phyloP scores from a whole-genome alignment of 2,888 invertebrate species.

The Panzeria rudis region DNA sequence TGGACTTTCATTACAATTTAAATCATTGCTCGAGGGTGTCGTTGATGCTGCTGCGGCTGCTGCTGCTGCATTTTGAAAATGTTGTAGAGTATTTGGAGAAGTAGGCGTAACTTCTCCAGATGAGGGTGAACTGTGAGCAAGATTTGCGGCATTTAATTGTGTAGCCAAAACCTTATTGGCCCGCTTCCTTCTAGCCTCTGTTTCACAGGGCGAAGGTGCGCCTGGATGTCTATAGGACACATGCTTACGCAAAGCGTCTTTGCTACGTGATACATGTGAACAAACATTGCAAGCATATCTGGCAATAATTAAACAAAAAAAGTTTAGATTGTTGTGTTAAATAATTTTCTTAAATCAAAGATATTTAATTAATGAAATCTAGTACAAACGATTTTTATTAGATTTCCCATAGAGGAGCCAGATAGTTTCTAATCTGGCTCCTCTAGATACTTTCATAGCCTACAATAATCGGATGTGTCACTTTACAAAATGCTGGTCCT shows the following conservation, averaged over 20 bases:
- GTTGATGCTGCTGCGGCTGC: not conserved
- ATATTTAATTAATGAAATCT: no score
- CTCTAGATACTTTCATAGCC: no score
- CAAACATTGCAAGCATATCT: constrained; percentile 94
- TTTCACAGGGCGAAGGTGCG: constrained; percentile 83
- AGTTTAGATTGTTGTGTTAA: not conserved
- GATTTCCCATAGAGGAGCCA: no score
- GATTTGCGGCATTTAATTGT: constrained; percentile 70
- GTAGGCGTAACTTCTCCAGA: constrained; percentile 73
- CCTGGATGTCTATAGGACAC: constrained; percentile 93
- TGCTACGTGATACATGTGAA: constrained; percentile 93
- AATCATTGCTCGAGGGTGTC: constrained; percentile 16
- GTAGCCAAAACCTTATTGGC: constrained; percentile 79
- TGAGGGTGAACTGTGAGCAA: constrained; percentile 72
- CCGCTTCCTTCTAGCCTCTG: constrained; percentile 83
- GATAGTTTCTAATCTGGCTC: no score
- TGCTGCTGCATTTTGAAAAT: constrained; percentile 40
- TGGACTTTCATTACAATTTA: constrained; percentile 49
- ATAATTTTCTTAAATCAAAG: no score
- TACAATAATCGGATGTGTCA: no score
- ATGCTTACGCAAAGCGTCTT: constrained; percentile 94
- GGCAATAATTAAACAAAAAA: constrained; percentile 3
- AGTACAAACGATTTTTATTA: no score
- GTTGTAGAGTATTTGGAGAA: constrained; percentile 67
- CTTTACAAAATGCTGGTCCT: no score